Evolutionary conservation across 2,888 invertebrate species (phyloP).

Genomic region (Orthosia cruda): DNA sequence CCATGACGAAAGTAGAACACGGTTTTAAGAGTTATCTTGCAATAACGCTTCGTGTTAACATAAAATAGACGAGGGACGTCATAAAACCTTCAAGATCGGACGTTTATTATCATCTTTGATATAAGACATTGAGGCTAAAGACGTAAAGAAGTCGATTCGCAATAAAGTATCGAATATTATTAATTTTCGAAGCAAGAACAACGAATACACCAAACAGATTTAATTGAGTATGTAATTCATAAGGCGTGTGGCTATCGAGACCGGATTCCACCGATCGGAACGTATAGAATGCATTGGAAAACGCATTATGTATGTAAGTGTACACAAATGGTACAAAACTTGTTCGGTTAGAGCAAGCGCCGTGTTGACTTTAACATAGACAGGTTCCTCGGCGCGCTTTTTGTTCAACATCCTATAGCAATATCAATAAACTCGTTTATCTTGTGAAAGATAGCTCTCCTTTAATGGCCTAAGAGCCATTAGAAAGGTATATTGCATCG

Average conservation of each 20-base stretch:
- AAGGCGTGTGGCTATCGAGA: conserved; percentile 69
- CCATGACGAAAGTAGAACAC: conserved; percentile 73
- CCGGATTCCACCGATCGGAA: conserved; percentile 79
- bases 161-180: conserved; percentile 21
- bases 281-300: conserved; percentile 83
- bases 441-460: conserved; percentile 80
- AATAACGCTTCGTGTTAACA: conserved; percentile 66
- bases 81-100: conserved; percentile 69
- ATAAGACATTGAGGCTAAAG: conserved; percentile 34
- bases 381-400: conserved; percentile 80
- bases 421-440: conserved; percentile 85
- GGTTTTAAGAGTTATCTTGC: conserved; percentile 68
- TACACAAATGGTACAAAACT: conserved; percentile 81
- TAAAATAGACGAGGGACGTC: conserved; percentile 65
- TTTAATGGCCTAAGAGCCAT: conserved; percentile 76
- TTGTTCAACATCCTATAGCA: conserved; percentile 78
- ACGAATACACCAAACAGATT: conserved; percentile 59
- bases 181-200: conserved; percentile 43
- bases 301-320: conserved; percentile 76
- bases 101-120: conserved; percentile 33
- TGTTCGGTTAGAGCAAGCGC: conserved; percentile 79
- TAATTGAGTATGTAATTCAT: conserved; percentile 71
- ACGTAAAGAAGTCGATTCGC: conserved; percentile 34
- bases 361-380: conserved; percentile 81
- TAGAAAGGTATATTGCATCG: conserved; percentile 70